These are phyloP conservation scores for Euproctis similis DNA, from an alignment of 2,888 invertebrate species.

Conservation along the genomic window DNA sequence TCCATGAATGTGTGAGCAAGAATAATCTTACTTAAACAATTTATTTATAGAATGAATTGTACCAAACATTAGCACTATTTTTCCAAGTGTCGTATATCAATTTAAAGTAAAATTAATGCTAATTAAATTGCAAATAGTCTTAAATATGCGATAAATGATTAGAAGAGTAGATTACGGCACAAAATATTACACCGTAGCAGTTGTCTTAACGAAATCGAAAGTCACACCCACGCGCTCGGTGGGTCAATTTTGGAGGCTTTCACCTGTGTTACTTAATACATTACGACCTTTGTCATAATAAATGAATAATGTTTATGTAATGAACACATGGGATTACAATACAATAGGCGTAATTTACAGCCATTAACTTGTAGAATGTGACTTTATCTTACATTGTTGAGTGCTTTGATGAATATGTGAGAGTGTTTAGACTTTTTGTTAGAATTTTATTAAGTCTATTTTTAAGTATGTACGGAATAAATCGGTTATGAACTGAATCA, in stretches of 20 bases:
- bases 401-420: neutral
- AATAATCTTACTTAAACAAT: no score
- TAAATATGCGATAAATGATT: constrained; percentile 46
- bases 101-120: no score
- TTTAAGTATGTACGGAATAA: no score
- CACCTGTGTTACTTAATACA: constrained; percentile 50
- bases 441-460: no score
- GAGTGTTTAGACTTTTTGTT: neutral
- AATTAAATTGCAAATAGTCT: no score
- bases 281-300: constrained; percentile 28
- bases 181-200: constrained; percentile 31
- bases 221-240: constrained; percentile 43
- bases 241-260: constrained; percentile 40
- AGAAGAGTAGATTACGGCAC: constrained; percentile 34
- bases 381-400: constrained; percentile 8
- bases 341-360: constrained; percentile 16
- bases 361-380: constrained; percentile 9
- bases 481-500: no score
- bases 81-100: no score
- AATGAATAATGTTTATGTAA: constrained; percentile 27
- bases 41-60: no score
- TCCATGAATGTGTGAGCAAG: no score
- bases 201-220: constrained; percentile 52
- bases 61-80: no score
- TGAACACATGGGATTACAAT: constrained; percentile 14